Conservation (phyloP, 2,888 invertebrate genomes). For the Argynnis bischoffii region DNA sequence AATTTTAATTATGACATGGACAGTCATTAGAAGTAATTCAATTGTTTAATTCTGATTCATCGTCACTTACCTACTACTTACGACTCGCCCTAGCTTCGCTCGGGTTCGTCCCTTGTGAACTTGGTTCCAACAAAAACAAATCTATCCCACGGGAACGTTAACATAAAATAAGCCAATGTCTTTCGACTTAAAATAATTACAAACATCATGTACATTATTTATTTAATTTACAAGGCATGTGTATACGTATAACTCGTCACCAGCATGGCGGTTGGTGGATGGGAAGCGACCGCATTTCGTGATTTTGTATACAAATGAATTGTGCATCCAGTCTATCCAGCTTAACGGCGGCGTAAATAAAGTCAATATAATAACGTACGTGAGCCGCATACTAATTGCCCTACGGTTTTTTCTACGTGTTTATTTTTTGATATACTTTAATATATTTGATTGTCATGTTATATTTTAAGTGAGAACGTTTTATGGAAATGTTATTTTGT, state of each 20-base stretch:
- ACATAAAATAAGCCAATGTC: too few relatives aligned
- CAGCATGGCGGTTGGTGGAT: neutral
- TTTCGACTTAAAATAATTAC: too few relatives aligned
- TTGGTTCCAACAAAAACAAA: too few relatives aligned
- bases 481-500: too few relatives aligned
- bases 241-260: neutral
- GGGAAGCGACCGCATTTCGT: constrained; percentile 20
- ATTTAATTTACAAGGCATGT: neutral
- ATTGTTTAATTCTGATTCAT: too few relatives aligned
- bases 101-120: too few relatives aligned
- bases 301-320: constrained; percentile 33
- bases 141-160: too few relatives aligned
- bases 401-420: constrained; percentile 3
- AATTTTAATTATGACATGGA: too few relatives aligned
- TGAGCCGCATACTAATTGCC: constrained; percentile 35
- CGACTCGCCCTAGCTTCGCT: too few relatives aligned
- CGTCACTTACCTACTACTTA: too few relatives aligned
- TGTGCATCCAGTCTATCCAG: constrained; percentile 19
- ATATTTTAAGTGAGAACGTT: too few relatives aligned
- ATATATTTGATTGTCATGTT: neutral
- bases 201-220: neutral
- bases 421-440: constrained; percentile 3
- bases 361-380: constrained; percentile 37
- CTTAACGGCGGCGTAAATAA: constrained; percentile 32
- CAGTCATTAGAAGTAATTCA: too few relatives aligned